Conservation (phyloP, 2,113 vertebrate species). For the Tapirus terrestris region DNA sequence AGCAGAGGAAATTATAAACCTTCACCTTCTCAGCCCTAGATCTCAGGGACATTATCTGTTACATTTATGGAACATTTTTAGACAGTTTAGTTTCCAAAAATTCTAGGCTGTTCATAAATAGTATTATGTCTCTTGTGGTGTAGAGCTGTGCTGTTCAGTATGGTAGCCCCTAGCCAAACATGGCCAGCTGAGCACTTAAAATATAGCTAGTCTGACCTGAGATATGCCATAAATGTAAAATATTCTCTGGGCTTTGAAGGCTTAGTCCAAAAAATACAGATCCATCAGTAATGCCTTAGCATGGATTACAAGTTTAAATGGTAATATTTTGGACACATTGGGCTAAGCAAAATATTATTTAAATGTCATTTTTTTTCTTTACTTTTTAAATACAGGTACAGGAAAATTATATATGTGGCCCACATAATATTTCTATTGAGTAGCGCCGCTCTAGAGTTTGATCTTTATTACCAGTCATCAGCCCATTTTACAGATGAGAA, state of each 20-base stretch:
- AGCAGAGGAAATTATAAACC: not conserved
- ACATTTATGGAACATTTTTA: not conserved
- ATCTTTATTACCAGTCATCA: not conserved
- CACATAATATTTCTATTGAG: not conserved
- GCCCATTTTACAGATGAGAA: constrained; percentile 52
- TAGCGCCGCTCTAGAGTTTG: not conserved
- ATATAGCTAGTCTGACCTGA: not conserved
- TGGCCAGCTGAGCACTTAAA: not conserved
- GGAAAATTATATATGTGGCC: not conserved
- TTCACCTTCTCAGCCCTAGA: not conserved
- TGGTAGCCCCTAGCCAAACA: not conserved
- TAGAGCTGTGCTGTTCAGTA: not conserved
- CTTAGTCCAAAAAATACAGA: not conserved
- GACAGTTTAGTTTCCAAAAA: not conserved
- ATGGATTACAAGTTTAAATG: not conserved
- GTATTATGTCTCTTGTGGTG: not conserved
- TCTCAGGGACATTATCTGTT: not conserved
- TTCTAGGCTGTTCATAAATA: not conserved
- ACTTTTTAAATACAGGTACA: not conserved
- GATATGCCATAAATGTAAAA: not conserved
- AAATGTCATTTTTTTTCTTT: not conserved
- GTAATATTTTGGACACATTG: not conserved
- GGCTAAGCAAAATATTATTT: not conserved
- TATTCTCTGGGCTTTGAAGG: not conserved
- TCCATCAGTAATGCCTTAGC: not conserved